Base-by-base conservation (phyloP, 2,797 vertebrate species). In the Spizella passerina region DNA sequence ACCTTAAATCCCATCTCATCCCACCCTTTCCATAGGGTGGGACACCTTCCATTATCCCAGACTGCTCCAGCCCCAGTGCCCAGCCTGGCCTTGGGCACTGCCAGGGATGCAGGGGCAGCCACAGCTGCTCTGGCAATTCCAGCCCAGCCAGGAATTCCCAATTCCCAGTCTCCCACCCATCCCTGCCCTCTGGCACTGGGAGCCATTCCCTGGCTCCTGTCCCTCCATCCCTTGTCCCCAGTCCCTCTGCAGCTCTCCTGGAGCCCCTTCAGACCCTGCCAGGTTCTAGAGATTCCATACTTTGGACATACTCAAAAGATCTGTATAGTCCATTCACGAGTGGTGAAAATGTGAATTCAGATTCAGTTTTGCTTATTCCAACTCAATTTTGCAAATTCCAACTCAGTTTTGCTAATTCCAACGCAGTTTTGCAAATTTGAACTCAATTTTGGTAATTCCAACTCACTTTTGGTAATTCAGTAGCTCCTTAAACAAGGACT, bases 311-410 rank as follows among this genome's bases (percentile, higher is more conserved):
- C 15, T 15, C n/a, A n/a, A 29, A 46, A 57, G 10, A 24, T 11
- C 32, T 24, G 1, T 26, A 13, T 47, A 4, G 10, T n/a, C 34
- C 21, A 20, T 26, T 34, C 27, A n/a, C 1, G 0, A 38, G 21
- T 12, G 7, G 12, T 24, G 27, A n/a, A 47, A 73, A 59, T 14
- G 15, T 24, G 27, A 36, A 23, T 26, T 57, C 32, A 18, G 32
- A 24, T 6, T 13, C 26, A 38, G 5, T 18, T 41, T 60, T 60
- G 27, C 2, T 22, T 14, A 14, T 39, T 19, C 27, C 1, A 1
- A 17, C 26, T 2, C 8, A 8, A 2, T n/a, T 41, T 41, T 41
- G 4, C 0, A 10, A 27, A 71, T 27, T 12, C 27, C 0, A 1
- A 43, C 23, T 12, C 18, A 5, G 1, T 43, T 39, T 39, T 39